Evolutionary conservation across 2,113 vertebrate genomes (phyloP).

Genomic region (Oncorhynchus gorbuscha): DNA sequence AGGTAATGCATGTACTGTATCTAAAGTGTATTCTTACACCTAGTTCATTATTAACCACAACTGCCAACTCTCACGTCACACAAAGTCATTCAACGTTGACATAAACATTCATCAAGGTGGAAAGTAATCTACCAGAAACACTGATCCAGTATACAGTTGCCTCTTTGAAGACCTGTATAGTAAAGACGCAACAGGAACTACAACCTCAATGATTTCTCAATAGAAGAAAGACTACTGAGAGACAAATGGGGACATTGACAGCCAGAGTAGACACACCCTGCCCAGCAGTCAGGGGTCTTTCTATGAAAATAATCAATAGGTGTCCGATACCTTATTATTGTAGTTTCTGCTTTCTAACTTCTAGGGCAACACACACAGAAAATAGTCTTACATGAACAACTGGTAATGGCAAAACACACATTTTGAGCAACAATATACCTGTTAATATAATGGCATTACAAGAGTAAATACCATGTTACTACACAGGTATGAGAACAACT

Average conservation of each 20-base stretch:
- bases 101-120: conserved; percentile 5
- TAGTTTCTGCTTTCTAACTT: neutral
- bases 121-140: conserved; percentile 1
- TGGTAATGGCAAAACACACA: neutral
- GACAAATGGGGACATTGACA: conserved; percentile 32
- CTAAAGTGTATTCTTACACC: neutral
- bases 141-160: conserved; percentile 2
- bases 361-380: neutral
- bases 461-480: too few relatives aligned
- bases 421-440: too few relatives aligned
- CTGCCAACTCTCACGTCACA: neutral
- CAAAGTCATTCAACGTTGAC: neutral
- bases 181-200: neutral
- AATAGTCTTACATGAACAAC: neutral
- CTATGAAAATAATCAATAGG: conserved; percentile 11
- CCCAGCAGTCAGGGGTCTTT: conserved; percentile 18
- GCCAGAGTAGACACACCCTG: conserved; percentile 1
- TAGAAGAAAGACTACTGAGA: conserved; percentile 10
- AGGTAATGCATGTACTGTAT: neutral
- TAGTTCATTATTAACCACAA: conserved; percentile 53
- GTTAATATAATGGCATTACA: too few relatives aligned
- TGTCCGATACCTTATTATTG: neutral
- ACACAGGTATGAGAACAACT: too few relatives aligned
- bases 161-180: conserved; percentile 5
- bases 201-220: neutral